Conservation (phyloP, 2,888 invertebrate genomes). For the Marasmarcha lunaedactyla region DNA sequence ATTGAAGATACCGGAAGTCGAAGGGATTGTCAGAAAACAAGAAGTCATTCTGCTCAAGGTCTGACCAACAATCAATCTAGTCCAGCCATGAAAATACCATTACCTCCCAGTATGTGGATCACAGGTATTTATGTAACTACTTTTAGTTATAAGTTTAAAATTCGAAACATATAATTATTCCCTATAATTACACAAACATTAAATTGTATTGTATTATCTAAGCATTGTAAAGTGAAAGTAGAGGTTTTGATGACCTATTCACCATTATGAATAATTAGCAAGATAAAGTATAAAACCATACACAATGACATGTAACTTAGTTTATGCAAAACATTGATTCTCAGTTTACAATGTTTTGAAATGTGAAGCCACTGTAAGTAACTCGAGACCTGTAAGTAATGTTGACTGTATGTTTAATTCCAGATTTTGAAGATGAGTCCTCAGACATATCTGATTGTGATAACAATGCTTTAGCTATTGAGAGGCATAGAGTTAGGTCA, state of each 20-base stretch:
- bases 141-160: background rate
- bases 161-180: background rate
- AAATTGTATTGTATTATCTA: no score
- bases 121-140: constrained; percentile 38
- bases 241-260: constrained; percentile 10
- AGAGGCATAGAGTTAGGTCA: constrained; percentile 45
- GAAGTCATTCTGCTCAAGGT: constrained; percentile 61
- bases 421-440: constrained; percentile 57
- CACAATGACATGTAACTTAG: no score
- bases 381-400: background rate
- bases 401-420: constrained; percentile 3
- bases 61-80: constrained; percentile 38
- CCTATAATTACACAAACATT: no score
- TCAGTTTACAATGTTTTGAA: no score
- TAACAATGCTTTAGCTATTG: constrained; percentile 33
- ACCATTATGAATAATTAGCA: no score
- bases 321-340: no score
- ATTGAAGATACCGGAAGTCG: background rate
- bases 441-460: constrained; percentile 38
- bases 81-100: constrained; percentile 57
- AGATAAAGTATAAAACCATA: no score
- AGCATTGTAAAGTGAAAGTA: constrained; percentile 6
- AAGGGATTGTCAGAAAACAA: constrained; percentile 8
- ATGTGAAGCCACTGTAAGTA: no score
- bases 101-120: constrained; percentile 61